A percentile compares a stretch with the other conserved stretches of the same genome.
These are phyloP conservation scores for Pterocles burchelli DNA, from an alignment of 2,113 vertebrate genomes.

Conservation along the genomic window DNA sequence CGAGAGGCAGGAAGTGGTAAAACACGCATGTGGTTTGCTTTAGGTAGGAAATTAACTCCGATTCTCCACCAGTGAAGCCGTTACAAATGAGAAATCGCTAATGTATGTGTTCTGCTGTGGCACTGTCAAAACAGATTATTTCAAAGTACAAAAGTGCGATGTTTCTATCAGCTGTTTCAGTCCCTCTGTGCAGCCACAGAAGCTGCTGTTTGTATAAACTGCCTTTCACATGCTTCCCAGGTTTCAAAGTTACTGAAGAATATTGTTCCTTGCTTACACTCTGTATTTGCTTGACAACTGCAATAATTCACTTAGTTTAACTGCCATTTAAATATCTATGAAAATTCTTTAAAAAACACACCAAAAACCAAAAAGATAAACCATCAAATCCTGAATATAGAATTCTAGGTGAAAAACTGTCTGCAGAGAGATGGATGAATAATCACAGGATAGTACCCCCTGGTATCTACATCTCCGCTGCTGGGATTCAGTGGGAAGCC, in stretches of 20 bases:
- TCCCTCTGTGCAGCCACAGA: neutral
- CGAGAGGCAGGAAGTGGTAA: constrained; percentile 63
- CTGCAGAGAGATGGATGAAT: neutral
- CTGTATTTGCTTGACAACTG: neutral
- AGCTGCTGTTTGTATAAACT: constrained; percentile 33
- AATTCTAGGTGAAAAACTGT: neutral
- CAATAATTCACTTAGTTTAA: neutral
- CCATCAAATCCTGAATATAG: neutral
- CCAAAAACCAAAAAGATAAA: neutral
- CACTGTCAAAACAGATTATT: constrained; percentile 27
- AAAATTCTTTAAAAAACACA: neutral
- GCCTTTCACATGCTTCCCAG: neutral
- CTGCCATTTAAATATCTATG: neutral
- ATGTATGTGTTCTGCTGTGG: neutral
- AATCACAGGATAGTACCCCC: rapidly evolving
- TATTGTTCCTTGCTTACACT: neutral
- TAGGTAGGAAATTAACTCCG: constrained; percentile 47
- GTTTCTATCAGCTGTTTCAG: constrained; percentile 22
- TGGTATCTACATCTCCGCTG: neutral
- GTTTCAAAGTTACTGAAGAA: neutral
- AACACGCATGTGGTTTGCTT: constrained; percentile 60
- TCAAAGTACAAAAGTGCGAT: neutral
- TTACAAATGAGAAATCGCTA: constrained; percentile 26
- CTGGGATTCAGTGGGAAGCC: neutral
- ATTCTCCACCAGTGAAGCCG: constrained; percentile 35